Evolutionary conservation across 2,797 vertebrate genomes (phyloP), one percentile per base, ranked within the genome.

Genomic region (Cephalopachus bancanus): DNA sequence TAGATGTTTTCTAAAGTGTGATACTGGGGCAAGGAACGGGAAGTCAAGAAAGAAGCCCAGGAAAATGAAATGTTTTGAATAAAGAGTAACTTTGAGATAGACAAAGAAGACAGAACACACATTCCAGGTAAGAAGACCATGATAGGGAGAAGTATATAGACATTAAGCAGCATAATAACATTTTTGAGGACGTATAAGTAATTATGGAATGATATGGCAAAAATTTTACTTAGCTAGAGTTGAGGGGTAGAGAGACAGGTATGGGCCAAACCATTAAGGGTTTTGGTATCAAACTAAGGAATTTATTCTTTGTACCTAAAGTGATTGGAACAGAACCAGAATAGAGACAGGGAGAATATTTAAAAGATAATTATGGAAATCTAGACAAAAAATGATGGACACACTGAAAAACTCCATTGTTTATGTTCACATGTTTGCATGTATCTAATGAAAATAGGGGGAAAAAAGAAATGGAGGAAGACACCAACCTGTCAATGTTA

Each of bases 281-380:
- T 60, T 37, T 92, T 88, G 59, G 26, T 72, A 37, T 62, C 28
- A 91, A 79, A 75, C 10, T 84, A 80, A 75, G 20, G 12, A 80
- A 44, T 75, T 94, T 84, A 92, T 16, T 80, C 33, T 62, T 71
- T 59, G 57, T 59, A 62, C 28, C 83, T 81, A 87, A 87, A 80
- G 28, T 37, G 28, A 80, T 12, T 69, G 12, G 16, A 92, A 37
- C 11, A 84, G 67, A 84, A 6, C 5, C 22, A 84, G 49, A 33
- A 51, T 57, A 80, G 7, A 94, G 26, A 14, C 16, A 57, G n/a
- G 60, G 7, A 83, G 59, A 96, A 37, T 85, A 1, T 1, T 37
- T 69, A 80, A 62, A 4, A 91, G 44, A 81, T 8, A 85, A 30
- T 57, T 19, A 85, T 51, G 33, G 7, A 72, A 57, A 72, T 72